Conservation (phyloP, 2,113 vertebrate genomes). For the human (Homo sapiens) region DNA sequence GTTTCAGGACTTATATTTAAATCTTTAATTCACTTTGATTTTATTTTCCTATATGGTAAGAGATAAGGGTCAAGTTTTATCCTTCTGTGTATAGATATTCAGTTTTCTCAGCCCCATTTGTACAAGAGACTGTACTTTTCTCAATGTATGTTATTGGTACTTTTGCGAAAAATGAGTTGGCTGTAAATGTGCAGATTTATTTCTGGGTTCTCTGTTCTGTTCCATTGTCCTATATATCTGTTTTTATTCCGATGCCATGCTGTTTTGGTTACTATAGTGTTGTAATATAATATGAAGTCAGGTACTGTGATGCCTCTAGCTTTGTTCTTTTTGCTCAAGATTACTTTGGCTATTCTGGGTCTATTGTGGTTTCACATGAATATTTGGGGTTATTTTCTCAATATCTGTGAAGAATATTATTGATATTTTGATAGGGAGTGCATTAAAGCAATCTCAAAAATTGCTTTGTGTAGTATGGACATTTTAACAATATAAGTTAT, state of each 20-base stretch:
- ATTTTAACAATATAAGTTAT: background rate
- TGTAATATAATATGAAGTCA: background rate
- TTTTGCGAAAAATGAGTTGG: background rate
- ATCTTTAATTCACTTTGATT: background rate
- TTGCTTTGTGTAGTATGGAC: background rate
- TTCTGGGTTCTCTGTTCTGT: background rate
- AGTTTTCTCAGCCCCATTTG: background rate
- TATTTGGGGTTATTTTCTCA: background rate
- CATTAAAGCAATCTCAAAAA: background rate
- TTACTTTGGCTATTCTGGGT: background rate
- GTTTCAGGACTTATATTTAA: background rate
- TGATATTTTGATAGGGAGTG: background rate
- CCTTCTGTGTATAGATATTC: background rate
- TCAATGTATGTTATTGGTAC: background rate
- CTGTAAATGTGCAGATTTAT: background rate
- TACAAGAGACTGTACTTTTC: background rate
- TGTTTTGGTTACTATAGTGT: background rate
- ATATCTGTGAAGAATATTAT: background rate
- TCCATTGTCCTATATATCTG: background rate
- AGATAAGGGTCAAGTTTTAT: background rate
- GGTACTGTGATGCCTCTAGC: background rate
- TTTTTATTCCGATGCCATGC: background rate
- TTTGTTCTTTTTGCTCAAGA: background rate
- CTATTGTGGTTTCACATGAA: background rate
- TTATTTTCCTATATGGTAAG: background rate